These are phyloP conservation scores for Coenonympha arcania DNA, from an alignment of 2,888 invertebrate species.

Conservation along the genomic window DNA sequence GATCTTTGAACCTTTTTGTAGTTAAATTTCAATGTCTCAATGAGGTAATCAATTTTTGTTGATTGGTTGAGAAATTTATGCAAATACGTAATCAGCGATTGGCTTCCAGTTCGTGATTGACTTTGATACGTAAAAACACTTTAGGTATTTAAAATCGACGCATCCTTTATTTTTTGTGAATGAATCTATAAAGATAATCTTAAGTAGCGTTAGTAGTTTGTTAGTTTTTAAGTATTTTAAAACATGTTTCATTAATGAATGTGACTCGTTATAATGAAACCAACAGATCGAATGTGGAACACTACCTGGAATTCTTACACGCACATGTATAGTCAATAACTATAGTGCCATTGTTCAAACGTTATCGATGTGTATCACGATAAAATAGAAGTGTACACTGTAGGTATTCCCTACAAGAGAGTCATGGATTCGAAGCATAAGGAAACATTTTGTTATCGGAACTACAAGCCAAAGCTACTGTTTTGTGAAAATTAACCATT, in stretches of 20 bases:
- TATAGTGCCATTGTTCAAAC: constrained; percentile 57
- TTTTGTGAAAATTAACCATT: background rate
- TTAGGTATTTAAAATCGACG: background rate
- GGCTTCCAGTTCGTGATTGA: constrained; percentile 20
- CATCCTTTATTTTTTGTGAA: too few species aligned
- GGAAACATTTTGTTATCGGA: constrained; percentile 17
- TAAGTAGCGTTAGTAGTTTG: too few species aligned
- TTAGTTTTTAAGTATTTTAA: too few species aligned
- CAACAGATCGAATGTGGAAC: constrained; percentile 3
- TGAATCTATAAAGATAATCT: too few species aligned
- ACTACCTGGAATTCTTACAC: constrained; percentile 39
- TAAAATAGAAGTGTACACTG: too few species aligned
- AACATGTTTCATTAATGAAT: too few species aligned
- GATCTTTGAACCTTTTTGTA: constrained; percentile 29
- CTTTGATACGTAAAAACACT: constrained; percentile 44
- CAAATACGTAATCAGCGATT: constrained; percentile 17
- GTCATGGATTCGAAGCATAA: constrained; percentile 11
- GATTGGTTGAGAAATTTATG: constrained; percentile 22
- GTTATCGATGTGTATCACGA: constrained; percentile 42
- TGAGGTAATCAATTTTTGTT: constrained; percentile 24
- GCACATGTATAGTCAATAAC: constrained; percentile 50
- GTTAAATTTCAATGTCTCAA: constrained; percentile 35
- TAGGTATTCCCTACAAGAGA: too few species aligned
- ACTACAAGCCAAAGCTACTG: constrained; percentile 7
- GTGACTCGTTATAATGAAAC: background rate